phyloP scores from a whole-genome alignment of 2,888 invertebrate genomes.

The Ormyrus nitidulus region DNA sequence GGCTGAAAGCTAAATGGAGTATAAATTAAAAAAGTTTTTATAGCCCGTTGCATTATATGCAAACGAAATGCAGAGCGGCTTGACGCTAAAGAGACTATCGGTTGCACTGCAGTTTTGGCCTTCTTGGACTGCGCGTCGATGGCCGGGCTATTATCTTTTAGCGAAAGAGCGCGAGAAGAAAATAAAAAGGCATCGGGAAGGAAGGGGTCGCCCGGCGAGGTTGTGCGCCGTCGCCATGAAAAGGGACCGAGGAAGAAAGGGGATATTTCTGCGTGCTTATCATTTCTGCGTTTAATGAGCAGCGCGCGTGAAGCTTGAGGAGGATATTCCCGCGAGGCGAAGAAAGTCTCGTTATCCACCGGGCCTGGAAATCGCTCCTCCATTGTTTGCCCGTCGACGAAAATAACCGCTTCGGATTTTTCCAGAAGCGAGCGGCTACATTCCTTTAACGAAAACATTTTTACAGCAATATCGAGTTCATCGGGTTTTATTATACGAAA shows the following conservation, averaged over 20 bases:
- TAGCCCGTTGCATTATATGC: constrained; percentile 30
- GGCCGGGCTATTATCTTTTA: constrained; percentile 16
- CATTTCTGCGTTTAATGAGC: constrained; percentile 48
- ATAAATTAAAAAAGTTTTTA: constrained; percentile 44
- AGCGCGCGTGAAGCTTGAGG: not conserved
- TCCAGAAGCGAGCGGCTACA: constrained; percentile 2
- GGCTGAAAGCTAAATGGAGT: constrained; percentile 33
- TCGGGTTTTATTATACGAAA: not conserved
- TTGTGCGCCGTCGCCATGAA: not conserved
- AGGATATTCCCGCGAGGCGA: not conserved
- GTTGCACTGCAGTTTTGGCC: not conserved
- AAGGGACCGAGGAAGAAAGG: constrained; percentile 8
- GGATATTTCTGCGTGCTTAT: constrained; percentile 31
- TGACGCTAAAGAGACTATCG: not conserved
- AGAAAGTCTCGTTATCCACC: constrained; percentile 33
- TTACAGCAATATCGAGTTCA: not conserved
- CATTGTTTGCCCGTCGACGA: constrained; percentile 28
- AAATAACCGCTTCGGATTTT: constrained; percentile 33
- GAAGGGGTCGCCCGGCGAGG: not conserved
- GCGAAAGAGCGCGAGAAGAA: constrained; percentile 15
- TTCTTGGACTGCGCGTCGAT: not conserved
- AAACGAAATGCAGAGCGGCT: constrained; percentile 33
- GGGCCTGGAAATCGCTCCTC: constrained; percentile 30
- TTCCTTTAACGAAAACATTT: too few species aligned
- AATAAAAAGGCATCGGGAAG: not conserved